These are phyloP conservation scores for Stylophora pistillata DNA, from an alignment of 64 coral and sea anemone genomes.

Conservation along the genomic window DNA sequence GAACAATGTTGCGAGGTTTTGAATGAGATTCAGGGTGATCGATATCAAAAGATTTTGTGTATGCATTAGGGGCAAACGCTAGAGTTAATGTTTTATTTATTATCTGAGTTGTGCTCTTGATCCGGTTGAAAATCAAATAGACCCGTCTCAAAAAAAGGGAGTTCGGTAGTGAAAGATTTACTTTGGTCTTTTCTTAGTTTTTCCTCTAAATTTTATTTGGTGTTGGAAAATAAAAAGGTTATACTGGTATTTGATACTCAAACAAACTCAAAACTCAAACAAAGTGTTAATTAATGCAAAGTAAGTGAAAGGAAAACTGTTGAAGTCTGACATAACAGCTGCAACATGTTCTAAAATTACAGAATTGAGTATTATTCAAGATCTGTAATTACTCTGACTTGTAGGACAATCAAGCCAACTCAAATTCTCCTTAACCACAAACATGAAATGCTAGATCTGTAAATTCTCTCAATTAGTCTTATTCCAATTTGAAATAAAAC, in stretches of 20 bases:
- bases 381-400: too few relatives aligned
- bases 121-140: background rate
- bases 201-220: background rate
- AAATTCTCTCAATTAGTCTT: too few relatives aligned
- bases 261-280: background rate
- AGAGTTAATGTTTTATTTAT: constrained; percentile 34
- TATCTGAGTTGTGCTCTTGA: background rate
- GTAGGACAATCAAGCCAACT: too few relatives aligned
- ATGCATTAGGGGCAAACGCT: background rate
- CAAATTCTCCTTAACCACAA: too few relatives aligned
- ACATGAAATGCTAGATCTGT: too few relatives aligned
- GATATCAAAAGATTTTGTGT: background rate
- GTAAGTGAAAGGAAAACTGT: background rate
- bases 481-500: too few relatives aligned
- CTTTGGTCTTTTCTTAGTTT: too few relatives aligned
- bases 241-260: background rate
- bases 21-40: background rate
- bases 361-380: too few relatives aligned
- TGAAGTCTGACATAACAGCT: background rate
- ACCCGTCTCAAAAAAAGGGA: background rate
- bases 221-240: background rate
- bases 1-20: too few relatives aligned
- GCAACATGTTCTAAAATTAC: background rate
- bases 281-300: background rate
- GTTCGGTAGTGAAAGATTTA: too few relatives aligned